Percentiles rank a stretch among this genome's conserved stretches.
phyloP scores from a whole-genome alignment of 2,797 vertebrate species.

The Cichlasoma orientale region DNA sequence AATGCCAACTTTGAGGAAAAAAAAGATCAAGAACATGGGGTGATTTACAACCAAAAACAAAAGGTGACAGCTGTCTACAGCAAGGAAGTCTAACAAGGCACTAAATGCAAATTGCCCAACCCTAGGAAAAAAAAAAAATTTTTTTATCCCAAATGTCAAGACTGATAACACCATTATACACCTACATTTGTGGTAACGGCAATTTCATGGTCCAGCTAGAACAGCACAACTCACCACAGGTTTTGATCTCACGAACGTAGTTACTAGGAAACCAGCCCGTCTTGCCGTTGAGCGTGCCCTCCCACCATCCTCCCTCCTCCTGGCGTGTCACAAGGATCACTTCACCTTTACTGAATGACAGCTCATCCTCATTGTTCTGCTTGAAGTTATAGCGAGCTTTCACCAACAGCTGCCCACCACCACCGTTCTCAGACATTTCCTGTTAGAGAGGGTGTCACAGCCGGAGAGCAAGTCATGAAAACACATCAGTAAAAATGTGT shows the following conservation, averaged over 20 bases:
- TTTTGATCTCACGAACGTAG: slow-evolving; percentile 96
- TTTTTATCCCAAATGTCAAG: neutral
- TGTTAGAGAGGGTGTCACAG: slow-evolving; percentile 56
- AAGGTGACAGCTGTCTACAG: neutral
- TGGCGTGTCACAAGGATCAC: slow-evolving; percentile 92
- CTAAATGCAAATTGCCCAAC: neutral
- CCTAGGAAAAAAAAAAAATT: neutral
- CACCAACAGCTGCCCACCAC: slow-evolving; percentile 86
- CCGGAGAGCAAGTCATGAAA: rapidly evolving
- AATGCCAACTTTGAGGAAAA: neutral
- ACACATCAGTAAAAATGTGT: neutral
- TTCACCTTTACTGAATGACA: slow-evolving; percentile 96
- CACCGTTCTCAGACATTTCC: slow-evolving; percentile 98
- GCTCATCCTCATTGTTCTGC: slow-evolving; percentile 97
- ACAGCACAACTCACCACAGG: slow-evolving; percentile 86
- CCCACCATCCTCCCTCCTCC: slow-evolving; percentile 99
- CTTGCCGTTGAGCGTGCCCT: slow-evolving; percentile 90
- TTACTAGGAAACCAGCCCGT: slow-evolving; percentile 99
- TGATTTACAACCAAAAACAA: neutral
- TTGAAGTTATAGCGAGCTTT: slow-evolving; percentile 98
- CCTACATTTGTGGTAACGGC: neutral
- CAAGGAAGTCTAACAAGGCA: neutral
- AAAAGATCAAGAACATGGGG: neutral
- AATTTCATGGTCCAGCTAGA: neutral
- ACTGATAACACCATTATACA: neutral